phyloP scores from a whole-genome alignment of 2,797 vertebrate species.

The Spea hammondii region DNA sequence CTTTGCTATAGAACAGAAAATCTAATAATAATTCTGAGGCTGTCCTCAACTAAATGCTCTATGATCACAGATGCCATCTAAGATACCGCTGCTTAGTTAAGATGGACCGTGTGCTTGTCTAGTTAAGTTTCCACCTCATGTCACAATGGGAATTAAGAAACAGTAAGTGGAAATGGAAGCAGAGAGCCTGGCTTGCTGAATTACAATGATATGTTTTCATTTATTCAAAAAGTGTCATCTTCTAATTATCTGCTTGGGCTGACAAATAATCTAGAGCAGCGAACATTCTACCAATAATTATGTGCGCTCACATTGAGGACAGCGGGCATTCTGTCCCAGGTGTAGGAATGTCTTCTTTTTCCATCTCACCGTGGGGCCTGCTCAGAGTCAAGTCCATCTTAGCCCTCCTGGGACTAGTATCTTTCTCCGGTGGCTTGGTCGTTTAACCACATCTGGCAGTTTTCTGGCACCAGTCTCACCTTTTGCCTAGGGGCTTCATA shows the following conservation, averaged over 20 bases:
- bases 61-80: too few species aligned
- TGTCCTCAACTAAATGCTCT: too few species aligned
- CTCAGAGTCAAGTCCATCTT: slow-evolving; percentile 6
- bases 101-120: neutral
- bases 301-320: slow-evolving; percentile 20
- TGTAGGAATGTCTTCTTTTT: slow-evolving; percentile 7
- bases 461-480: slow-evolving; percentile 50
- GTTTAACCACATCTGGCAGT: slow-evolving; percentile 50
- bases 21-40: too few species aligned
- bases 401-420: slow-evolving; percentile 36
- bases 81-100: neutral
- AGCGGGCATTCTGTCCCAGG: neutral
- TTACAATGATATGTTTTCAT: slow-evolving; percentile 13
- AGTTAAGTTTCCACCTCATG: neutral
- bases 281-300: slow-evolving; percentile 28
- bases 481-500: slow-evolving; percentile 51
- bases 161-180: slow-evolving; percentile 8
- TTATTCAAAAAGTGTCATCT: slow-evolving; percentile 13
- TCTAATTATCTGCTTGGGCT: slow-evolving; percentile 37
- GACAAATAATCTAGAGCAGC: slow-evolving; percentile 29
- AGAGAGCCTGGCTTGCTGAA: slow-evolving; percentile 1
- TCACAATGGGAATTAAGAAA: slow-evolving; percentile 25
- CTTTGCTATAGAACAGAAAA: too few species aligned
- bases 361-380: slow-evolving; percentile 24
- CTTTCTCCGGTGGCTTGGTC: slow-evolving; percentile 42